Evolutionary conservation across 2,113 vertebrate species (phyloP).

Genomic region (Otocyon megalotis): DNA sequence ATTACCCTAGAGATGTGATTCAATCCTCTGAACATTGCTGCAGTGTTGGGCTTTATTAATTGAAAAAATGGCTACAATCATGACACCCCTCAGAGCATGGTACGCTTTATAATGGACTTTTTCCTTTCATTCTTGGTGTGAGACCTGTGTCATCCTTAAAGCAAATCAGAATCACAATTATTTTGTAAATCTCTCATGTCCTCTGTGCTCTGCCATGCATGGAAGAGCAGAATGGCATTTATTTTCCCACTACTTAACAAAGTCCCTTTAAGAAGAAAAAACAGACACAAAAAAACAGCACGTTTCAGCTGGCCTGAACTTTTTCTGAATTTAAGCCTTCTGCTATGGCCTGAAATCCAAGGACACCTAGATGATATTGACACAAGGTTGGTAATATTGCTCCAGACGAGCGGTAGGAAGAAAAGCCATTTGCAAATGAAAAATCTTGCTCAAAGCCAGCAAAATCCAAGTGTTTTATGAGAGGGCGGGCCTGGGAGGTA

Average conservation of each 20-base stretch:
- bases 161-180: neutral
- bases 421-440: constrained; percentile 69
- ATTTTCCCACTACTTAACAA: neutral
- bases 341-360: neutral
- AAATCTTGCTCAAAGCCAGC: constrained; percentile 79
- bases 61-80: accelerated
- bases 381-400: neutral
- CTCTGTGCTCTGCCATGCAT: neutral
- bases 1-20: neutral
- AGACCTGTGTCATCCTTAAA: neutral
- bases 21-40: accelerated
- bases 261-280: neutral
- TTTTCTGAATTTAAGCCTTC: neutral
- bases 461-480: constrained; percentile 73
- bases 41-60: accelerated
- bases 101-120: accelerated
- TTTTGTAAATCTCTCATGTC: too few species aligned
- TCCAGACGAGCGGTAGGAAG: neutral
- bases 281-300: too few species aligned
- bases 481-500: constrained; percentile 84
- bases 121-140: neutral
- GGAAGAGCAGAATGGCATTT: too few species aligned
- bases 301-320: neutral
- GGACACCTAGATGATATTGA: neutral
- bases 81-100: accelerated